phyloP scores from a whole-genome alignment of 35 echinoderm and acorn worm genomes.

The Ptychodera flava region DNA sequence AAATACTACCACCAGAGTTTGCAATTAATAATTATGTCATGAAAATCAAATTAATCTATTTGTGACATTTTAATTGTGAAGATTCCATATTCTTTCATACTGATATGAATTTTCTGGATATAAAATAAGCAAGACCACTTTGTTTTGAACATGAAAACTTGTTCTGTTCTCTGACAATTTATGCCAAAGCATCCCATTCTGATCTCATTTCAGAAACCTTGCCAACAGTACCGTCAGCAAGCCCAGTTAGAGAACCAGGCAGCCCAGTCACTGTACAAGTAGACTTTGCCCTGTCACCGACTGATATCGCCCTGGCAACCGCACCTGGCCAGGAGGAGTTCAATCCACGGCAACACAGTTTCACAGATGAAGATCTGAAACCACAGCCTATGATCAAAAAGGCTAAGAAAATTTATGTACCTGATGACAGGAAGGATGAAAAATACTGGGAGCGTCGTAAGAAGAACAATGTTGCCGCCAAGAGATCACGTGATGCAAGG shows the following conservation, averaged over 20 bases:
- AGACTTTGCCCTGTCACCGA: constrained; percentile 35
- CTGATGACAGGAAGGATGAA: constrained; percentile 79
- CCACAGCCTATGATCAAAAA: constrained; percentile 99
- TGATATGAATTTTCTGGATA: no score
- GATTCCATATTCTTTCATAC: no score
- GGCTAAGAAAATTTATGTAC: constrained; percentile 77
- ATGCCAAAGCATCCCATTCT: neutral
- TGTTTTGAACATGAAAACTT: no score
- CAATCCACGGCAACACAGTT: constrained; percentile 55
- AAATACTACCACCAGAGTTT: no score
- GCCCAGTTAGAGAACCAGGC: constrained; percentile 26
- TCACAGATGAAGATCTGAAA: constrained; percentile 86
- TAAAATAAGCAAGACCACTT: no score
- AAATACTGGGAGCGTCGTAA: constrained; percentile 90
- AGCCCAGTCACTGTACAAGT: constrained; percentile 65
- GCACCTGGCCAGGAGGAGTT: constrained; percentile 66
- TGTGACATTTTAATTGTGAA: no score
- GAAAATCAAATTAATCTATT: no score
- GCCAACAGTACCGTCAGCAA: neutral
- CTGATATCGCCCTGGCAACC: constrained; percentile 82
- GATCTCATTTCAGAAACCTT: no score
- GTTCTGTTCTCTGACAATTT: no score
- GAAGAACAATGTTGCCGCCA: constrained; percentile 94
- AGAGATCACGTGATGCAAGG: constrained; percentile 82
- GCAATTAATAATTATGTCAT: no score